phyloP scores from a whole-genome alignment of 2,888 invertebrate species.

The Agrochola litura region DNA sequence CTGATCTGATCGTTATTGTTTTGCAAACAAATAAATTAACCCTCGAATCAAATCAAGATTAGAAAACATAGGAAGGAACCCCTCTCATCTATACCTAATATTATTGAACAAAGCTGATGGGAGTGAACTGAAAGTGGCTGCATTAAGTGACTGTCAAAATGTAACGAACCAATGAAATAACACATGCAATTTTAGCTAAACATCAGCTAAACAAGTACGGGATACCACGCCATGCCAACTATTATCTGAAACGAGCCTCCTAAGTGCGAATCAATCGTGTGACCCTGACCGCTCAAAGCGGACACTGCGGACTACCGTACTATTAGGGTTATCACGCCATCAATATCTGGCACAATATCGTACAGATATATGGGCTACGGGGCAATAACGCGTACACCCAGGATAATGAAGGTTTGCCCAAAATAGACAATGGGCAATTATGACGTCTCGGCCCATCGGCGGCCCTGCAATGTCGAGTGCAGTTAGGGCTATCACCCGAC shows the following conservation, averaged over 20 bases:
- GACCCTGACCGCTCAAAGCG: slow-evolving; percentile 47
- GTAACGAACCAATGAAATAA: background rate
- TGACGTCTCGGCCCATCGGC: slow-evolving; percentile 42
- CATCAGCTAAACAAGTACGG: background rate
- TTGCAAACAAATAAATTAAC: slow-evolving; percentile 21
- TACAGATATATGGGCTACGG: background rate
- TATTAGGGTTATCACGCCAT: slow-evolving; percentile 21
- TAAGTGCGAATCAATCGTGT: slow-evolving; percentile 6
- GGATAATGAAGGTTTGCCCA: slow-evolving; percentile 30
- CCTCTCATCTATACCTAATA: background rate
- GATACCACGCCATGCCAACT: background rate
- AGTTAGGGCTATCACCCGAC: slow-evolving; percentile 38
- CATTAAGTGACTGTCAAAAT: slow-evolving; percentile 1
- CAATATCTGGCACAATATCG: slow-evolving; percentile 43
- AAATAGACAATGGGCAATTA: slow-evolving; percentile 52
- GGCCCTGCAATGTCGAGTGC: slow-evolving; percentile 40
- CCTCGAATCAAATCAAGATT: background rate
- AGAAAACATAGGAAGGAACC: background rate
- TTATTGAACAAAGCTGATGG: background rate
- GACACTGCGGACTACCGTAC: background rate
- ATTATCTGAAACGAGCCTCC: background rate
- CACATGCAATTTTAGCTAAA: background rate
- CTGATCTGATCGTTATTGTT: slow-evolving; percentile 17
- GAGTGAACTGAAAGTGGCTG: background rate
- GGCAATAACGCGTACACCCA: slow-evolving; percentile 18